Conservation (phyloP, 2,113 vertebrate genomes). For the Illadopsis cleaveri region DNA sequence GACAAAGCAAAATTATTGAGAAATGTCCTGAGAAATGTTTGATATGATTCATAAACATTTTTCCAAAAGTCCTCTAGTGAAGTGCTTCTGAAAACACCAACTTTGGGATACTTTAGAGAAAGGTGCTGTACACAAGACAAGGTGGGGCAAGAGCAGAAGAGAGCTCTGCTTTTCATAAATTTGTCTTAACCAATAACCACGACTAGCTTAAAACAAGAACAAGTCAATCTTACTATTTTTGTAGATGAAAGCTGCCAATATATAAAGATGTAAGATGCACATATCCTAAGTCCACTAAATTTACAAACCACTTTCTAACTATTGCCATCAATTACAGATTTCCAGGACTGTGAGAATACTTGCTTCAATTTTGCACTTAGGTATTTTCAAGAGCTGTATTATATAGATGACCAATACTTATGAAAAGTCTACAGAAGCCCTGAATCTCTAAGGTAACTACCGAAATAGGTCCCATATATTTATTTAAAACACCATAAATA, state of each 20-base stretch:
- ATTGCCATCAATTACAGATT: neutral
- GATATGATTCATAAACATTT: neutral
- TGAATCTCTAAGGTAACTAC: neutral
- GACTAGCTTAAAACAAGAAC: neutral
- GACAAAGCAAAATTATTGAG: neutral
- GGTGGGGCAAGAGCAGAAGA: fast-evolving
- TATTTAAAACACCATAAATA: neutral
- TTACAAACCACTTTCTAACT: neutral
- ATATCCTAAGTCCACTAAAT: neutral
- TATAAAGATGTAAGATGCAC: neutral
- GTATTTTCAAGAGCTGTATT: neutral
- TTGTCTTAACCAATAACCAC: neutral
- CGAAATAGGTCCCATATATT: neutral
- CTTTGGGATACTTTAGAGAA: neutral
- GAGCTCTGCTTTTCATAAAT: neutral
- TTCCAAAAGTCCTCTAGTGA: neutral
- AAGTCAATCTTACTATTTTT: neutral
- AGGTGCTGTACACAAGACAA: neutral
- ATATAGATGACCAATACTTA: neutral
- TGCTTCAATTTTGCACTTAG: neutral
- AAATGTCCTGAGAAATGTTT: neutral
- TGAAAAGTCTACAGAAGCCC: neutral
- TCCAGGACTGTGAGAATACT: neutral
- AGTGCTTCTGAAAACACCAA: neutral
- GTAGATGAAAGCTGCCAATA: neutral